phyloP scores from a whole-genome alignment of 2,113 vertebrate species.

The Sminthopsis crassicaudata region DNA sequence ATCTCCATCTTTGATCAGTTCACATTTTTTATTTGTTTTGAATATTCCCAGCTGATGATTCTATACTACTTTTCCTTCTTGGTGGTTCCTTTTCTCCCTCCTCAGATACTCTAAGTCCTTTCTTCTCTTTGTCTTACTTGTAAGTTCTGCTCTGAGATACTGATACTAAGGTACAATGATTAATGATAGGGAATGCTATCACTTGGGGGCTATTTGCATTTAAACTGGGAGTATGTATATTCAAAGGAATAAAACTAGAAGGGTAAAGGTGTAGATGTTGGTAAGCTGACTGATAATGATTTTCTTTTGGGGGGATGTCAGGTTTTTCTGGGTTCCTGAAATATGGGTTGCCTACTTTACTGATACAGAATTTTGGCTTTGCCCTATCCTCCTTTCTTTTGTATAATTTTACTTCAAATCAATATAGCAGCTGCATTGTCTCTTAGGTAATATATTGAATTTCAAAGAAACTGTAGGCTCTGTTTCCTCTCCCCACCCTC shows the following conservation, averaged over 20 bases:
- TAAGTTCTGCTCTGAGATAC: background rate
- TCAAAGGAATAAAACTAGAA: background rate
- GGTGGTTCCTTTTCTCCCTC: background rate
- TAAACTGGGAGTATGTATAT: background rate
- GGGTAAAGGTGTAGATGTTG: background rate
- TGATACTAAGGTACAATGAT: background rate
- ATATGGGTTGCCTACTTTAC: background rate
- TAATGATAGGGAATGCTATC: background rate
- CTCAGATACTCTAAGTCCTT: background rate
- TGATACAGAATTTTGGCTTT: background rate
- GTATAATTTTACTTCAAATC: background rate
- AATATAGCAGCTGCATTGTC: background rate
- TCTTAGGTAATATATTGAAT: background rate
- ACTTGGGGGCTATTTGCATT: background rate
- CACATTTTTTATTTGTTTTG: background rate
- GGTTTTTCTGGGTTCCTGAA: background rate
- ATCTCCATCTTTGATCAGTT: background rate
- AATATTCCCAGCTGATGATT: background rate
- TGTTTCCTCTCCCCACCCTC: background rate
- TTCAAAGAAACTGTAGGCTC: background rate
- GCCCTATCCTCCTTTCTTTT: background rate
- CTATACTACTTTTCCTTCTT: background rate
- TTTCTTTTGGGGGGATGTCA: background rate
- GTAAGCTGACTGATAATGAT: background rate
- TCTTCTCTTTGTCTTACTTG: background rate